Evolutionary conservation across 2,888 invertebrate species (phyloP).

Genomic region (Agrypnus murinus): DNA sequence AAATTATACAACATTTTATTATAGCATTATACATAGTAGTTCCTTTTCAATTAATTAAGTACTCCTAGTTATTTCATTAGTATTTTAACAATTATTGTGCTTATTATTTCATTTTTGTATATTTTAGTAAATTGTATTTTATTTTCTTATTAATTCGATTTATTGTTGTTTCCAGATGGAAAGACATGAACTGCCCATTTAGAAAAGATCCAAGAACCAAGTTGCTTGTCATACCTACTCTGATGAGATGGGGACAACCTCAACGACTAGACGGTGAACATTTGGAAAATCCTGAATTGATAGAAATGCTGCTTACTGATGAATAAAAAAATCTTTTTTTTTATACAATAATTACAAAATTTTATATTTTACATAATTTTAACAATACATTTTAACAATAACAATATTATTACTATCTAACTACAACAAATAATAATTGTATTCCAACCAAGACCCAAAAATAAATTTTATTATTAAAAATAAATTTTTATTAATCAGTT

Average conservation of each 20-base stretch:
- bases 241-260: conserved; percentile 85
- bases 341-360: background rate
- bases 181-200: conserved; percentile 86
- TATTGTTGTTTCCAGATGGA: no score
- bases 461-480: no score
- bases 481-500: background rate
- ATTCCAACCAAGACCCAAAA: no score
- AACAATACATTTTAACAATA: background rate
- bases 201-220: conserved; percentile 82
- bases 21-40: no score
- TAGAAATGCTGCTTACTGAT: conserved; percentile 87
- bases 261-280: conserved; percentile 87
- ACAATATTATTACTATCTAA: background rate
- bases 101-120: no score
- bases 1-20: no score
- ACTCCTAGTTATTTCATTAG: no score
- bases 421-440: background rate
- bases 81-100: no score
- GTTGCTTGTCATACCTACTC: conserved; percentile 87
- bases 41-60: no score
- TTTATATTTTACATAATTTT: background rate
- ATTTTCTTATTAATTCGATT: no score
- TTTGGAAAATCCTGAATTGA: conserved; percentile 82
- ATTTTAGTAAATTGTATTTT: no score
- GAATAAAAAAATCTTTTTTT: conserved; percentile 64